Percentiles rank a stretch among this genome's conserved stretches.
Conservation (phyloP, 2,797 vertebrate genomes). For the Acanthurus leucopareius region DNA sequence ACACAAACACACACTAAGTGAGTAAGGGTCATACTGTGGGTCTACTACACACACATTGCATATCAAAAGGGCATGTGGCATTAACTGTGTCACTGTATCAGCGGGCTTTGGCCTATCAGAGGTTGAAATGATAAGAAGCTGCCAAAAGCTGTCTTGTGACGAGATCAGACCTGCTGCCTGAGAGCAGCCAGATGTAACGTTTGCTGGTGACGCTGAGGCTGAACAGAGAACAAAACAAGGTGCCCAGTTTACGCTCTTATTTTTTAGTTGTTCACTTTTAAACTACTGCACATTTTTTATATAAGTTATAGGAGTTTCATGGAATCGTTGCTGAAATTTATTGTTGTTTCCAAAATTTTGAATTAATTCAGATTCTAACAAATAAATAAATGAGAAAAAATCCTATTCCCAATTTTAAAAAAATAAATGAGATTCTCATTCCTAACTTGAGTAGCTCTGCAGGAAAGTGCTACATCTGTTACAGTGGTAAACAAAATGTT, state of each 20-base stretch:
- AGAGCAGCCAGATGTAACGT: background rate
- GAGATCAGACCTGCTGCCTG: slow-evolving; percentile 6
- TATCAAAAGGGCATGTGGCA: slow-evolving; percentile 5
- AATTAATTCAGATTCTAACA: background rate
- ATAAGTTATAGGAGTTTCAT: background rate
- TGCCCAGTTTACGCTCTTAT: background rate
- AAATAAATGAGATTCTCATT: background rate
- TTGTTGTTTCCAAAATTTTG: background rate
- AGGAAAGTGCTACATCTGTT: background rate
- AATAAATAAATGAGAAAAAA: too few relatives aligned
- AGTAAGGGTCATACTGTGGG: background rate
- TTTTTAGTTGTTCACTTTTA: background rate
- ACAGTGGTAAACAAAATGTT: background rate
- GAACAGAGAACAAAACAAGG: background rate
- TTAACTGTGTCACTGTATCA: slow-evolving; percentile 23
- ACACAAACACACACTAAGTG: slow-evolving; percentile 39
- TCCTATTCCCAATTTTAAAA: too few relatives aligned
- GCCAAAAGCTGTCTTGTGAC: slow-evolving; percentile 27
- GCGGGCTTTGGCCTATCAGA: slow-evolving; percentile 18
- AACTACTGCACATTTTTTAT: background rate
- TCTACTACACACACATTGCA: background rate
- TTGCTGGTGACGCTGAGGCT: slow-evolving; percentile 28
- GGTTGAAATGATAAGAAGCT: slow-evolving; percentile 46
- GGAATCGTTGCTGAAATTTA: background rate
- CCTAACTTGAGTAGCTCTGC: background rate